Conservation (phyloP, 2,113 vertebrate species). For the Pan paniscus region DNA sequence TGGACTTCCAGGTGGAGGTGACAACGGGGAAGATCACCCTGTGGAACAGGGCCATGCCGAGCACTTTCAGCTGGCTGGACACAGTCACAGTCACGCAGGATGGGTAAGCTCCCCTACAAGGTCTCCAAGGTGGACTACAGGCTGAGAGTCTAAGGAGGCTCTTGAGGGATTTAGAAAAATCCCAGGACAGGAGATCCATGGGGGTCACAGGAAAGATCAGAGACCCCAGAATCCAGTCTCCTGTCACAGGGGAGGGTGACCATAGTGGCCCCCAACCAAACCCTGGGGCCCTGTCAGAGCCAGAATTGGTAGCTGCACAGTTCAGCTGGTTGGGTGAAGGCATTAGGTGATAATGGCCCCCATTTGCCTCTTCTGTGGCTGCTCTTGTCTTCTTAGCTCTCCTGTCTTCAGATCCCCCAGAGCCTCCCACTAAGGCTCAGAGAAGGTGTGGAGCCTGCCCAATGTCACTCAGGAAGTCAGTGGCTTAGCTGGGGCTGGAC, state of each 20-base stretch:
- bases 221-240: neutral
- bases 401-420: neutral
- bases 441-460: neutral
- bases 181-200: neutral
- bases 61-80: conserved; percentile 89
- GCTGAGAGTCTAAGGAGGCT: neutral
- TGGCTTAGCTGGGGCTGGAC: neutral
- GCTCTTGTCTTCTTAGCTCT: neutral
- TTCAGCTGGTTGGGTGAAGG: neutral
- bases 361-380: neutral
- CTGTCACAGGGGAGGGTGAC: neutral
- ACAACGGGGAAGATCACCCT: conserved; percentile 88
- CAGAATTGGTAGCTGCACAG: neutral
- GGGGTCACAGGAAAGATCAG: neutral
- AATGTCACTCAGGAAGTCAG: neutral
- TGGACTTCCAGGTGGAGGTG: conserved; percentile 88
- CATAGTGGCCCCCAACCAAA: neutral
- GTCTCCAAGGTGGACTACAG: neutral
- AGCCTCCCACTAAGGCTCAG: neutral
- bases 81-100: conserved; percentile 82
- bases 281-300: neutral
- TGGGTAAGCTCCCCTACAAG: conserved; percentile 82
- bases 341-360: neutral
- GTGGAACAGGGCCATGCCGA: conserved; percentile 80
- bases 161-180: neutral